phyloP scores from a whole-genome alignment of 2,113 vertebrate species.

The Cinclus cinclus region DNA sequence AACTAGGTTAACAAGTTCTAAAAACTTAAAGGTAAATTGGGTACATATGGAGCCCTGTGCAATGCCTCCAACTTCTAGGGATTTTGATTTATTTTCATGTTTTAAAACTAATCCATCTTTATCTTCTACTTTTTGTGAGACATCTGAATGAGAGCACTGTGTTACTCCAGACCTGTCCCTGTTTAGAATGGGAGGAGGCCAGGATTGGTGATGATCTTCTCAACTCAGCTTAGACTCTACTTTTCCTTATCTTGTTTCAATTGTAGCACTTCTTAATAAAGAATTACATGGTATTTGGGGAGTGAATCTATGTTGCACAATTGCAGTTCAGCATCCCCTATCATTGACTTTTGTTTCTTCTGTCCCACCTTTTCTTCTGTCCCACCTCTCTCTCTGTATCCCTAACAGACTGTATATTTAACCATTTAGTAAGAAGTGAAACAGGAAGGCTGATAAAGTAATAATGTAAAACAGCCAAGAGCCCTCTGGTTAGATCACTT shows the following conservation, averaged over 20 bases:
- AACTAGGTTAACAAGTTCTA: background rate
- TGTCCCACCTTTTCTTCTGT: background rate
- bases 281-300: background rate
- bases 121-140: background rate
- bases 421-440: background rate
- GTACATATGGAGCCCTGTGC: background rate
- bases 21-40: background rate
- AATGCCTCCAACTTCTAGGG: background rate
- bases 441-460: background rate
- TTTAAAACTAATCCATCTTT: background rate
- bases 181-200: background rate
- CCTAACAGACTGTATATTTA: background rate
- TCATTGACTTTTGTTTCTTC: background rate
- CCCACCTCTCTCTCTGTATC: background rate
- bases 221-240: background rate
- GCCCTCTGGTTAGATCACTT: background rate
- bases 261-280: background rate
- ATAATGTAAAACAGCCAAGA: background rate
- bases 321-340: background rate
- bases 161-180: background rate
- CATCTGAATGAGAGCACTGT: background rate
- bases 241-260: background rate
- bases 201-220: background rate
- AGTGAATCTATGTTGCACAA: accelerated
- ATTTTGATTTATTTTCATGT: background rate